phyloP scores from a whole-genome alignment of 2,797 vertebrate species.

The Prionace glauca region DNA sequence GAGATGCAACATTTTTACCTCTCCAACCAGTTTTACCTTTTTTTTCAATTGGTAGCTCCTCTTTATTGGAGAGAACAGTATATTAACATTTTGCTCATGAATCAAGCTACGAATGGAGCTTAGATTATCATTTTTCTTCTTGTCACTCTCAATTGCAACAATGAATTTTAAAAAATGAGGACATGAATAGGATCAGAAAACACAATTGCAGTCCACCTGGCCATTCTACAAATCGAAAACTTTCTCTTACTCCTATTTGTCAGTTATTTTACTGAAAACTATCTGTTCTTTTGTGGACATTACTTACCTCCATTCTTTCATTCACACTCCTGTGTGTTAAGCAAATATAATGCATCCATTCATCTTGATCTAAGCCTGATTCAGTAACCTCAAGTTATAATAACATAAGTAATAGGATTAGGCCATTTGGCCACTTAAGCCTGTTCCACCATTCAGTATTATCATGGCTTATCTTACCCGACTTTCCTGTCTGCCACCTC shows the following conservation, averaged over 20 bases:
- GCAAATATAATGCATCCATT: not conserved
- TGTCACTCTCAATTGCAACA: not conserved
- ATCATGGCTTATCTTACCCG: too few species aligned
- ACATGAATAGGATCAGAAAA: not conserved
- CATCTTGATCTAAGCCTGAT: not conserved
- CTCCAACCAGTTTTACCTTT: not conserved
- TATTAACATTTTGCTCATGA: not conserved
- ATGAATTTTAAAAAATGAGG: not conserved
- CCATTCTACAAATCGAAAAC: not conserved
- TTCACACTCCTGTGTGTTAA: not conserved
- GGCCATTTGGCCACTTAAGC: too few species aligned
- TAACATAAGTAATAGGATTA: too few species aligned
- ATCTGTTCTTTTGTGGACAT: not conserved
- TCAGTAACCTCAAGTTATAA: not conserved
- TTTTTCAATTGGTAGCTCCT: not conserved
- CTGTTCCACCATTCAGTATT: too few species aligned
- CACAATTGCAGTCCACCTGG: not conserved
- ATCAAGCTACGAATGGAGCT: not conserved
- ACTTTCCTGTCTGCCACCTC: too few species aligned
- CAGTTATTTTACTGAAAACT: not conserved
- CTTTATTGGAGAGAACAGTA: not conserved
- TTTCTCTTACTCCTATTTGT: not conserved
- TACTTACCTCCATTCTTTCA: not conserved
- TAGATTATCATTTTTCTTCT: not conserved
- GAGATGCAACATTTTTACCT: not conserved